These are phyloP conservation scores for Lordiphosa mommai DNA, from an alignment of 1,140 invertebrate genomes.

Conservation along the genomic window DNA sequence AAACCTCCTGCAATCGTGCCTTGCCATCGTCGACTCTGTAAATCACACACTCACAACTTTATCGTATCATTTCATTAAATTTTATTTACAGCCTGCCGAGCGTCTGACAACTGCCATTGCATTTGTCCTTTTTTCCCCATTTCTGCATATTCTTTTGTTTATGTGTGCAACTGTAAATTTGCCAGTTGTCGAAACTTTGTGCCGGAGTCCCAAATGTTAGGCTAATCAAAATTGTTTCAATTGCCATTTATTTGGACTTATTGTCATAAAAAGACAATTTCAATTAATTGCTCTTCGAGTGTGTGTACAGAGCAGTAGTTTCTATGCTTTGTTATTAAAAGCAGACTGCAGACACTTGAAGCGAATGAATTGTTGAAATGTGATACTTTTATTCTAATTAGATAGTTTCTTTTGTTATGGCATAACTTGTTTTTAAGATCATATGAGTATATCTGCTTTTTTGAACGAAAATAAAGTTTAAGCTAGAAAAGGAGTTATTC, in stretches of 20 bases:
- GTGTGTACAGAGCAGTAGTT: neutral
- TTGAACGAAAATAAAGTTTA: too few species aligned
- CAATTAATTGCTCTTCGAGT: constrained; percentile 50
- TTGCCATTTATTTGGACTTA: constrained; percentile 38
- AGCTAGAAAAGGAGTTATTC: too few species aligned
- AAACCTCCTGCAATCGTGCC: constrained; percentile 27
- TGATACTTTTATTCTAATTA: too few species aligned
- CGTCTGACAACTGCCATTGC: constrained; percentile 18
- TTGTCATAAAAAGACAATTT: constrained; percentile 33
- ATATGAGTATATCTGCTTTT: too few species aligned
- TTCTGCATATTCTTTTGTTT: constrained; percentile 28
- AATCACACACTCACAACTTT: constrained; percentile 73
- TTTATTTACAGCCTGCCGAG: constrained; percentile 70
- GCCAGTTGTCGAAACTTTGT: constrained; percentile 26
- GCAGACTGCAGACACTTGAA: neutral
- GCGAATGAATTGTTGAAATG: too few species aligned
- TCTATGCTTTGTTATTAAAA: constrained; percentile 1
- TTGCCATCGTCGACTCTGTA: constrained; percentile 51
- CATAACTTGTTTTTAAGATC: too few species aligned
- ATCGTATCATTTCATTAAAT: constrained; percentile 72
- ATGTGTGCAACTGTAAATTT: constrained; percentile 38
- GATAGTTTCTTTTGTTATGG: too few species aligned
- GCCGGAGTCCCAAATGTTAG: constrained; percentile 31
- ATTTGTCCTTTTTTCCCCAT: constrained; percentile 6
- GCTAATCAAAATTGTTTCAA: constrained; percentile 57